phyloP scores from a whole-genome alignment of 2,113 vertebrate species.

The Perca flavescens region DNA sequence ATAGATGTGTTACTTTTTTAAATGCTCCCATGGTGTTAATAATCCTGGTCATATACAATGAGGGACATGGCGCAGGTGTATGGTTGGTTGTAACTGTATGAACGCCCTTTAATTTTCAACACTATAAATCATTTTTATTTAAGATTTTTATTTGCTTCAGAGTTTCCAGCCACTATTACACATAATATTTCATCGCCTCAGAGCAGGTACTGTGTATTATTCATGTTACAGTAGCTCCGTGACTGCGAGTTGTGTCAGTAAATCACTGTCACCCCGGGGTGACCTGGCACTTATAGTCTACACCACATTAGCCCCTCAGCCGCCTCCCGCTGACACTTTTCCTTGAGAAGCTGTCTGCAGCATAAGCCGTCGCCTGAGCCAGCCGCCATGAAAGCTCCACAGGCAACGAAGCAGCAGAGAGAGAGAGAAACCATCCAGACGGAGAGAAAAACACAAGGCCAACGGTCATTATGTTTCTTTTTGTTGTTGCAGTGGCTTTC shows the following conservation, averaged over 20 bases:
- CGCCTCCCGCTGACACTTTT: conserved; percentile 2
- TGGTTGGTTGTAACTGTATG: background rate
- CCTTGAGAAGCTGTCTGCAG: conserved; percentile 10
- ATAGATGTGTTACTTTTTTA: no score
- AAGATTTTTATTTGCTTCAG: background rate
- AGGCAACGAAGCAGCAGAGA: background rate
- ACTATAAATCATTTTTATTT: background rate
- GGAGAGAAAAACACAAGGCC: background rate
- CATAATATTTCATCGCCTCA: background rate
- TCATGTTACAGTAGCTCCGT: conserved; percentile 22
- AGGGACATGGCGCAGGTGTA: no score
- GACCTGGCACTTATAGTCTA: conserved; percentile 9
- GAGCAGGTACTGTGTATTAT: background rate
- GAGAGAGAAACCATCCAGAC: background rate
- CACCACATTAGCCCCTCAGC: no score
- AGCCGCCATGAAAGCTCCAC: background rate
- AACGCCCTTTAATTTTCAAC: background rate
- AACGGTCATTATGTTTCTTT: background rate
- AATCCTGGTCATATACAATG: background rate
- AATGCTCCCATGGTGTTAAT: background rate
- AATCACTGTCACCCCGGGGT: conserved; percentile 9
- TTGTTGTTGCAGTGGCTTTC: background rate
- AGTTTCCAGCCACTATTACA: background rate
- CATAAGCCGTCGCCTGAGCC: background rate
- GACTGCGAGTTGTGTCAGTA: background rate